Evolutionary conservation across 2,113 vertebrate genomes (phyloP), one percentile per base, ranked within the genome.

Genomic region (Haemorhous mexicanus): DNA sequence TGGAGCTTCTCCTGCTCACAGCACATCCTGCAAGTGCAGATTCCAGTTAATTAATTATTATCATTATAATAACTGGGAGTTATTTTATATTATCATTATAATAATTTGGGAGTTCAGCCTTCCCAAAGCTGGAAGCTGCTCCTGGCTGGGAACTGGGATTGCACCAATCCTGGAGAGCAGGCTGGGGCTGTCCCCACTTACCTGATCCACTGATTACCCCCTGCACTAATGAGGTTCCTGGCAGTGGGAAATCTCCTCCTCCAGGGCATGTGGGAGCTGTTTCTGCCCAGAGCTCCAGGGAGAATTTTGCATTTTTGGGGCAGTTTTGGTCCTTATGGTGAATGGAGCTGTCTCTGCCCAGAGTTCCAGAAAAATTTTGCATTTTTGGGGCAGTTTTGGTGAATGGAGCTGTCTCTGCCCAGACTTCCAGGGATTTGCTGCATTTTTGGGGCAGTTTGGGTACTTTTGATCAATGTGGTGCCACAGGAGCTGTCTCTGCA

Each of bases 61-160:
- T 2, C 1, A 59, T 46, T 10, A 11, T 3, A 1, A 32, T 6
- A 3, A 62, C 19, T 3, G 26, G 1, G 14, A 1, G 39, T 6
- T 39, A 39, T 39, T 39, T n/a, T n/a, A n/a, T n/a, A n/a, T n/a
- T n/a, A n/a, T n/a, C n/a, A 59, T 46, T 10, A 13, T 3, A 1
- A 32, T 6, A 3, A 62, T 21, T 3, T 28, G 1, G 10, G 6
- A 6, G 37, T 21, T 46, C 10, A 72, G 27, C 35, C 1, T 30
- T 70, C 16, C 62, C 69, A 14, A 35, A 85, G 53, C 90, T 80
- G 78, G 43, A 0, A 67, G 53, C 59, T 55, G 68, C 56, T 79
- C 7, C 33, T 52, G 28, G 5, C 30, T 53, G 50, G 50, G 53
- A 16, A 1, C 24, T 0, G 1, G 39, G 70, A 84, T 33, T 67